A percentile compares a stretch with the other conserved stretches of the same genome.
phyloP scores from a whole-genome alignment of 2,888 invertebrate genomes.

The Ormyrus labotus region DNA sequence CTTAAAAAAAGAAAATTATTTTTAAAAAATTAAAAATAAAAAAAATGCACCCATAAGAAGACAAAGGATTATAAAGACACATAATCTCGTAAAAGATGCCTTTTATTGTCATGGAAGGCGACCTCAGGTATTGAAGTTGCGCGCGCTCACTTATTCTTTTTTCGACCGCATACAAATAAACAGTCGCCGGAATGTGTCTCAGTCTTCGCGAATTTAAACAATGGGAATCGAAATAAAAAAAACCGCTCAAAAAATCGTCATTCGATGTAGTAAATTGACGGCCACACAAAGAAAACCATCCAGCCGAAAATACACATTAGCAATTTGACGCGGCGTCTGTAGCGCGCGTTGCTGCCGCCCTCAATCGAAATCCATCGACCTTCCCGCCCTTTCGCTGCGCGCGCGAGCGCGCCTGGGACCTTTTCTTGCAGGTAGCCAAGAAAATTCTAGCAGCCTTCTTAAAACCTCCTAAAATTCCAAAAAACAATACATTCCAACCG shows the following conservation, averaged over 20 bases:
- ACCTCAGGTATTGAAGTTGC: constrained; percentile 16
- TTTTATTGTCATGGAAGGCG: constrained; percentile 51
- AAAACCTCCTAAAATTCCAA: no score
- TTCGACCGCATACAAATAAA: background rate
- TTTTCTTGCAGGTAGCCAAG: no score
- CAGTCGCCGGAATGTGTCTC: no score
- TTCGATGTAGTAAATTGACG: no score
- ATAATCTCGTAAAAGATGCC: constrained; percentile 35
- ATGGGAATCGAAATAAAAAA: background rate
- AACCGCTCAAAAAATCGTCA: background rate
- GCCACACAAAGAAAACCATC: background rate
- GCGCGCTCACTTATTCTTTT: constrained; percentile 26
- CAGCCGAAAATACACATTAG: constrained; percentile 20
- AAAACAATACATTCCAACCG: constrained; percentile 62
- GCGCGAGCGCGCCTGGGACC: constrained; percentile 32
- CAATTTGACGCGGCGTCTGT: constrained; percentile 48
- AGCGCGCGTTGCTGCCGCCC: constrained; percentile 22
- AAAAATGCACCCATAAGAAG: background rate
- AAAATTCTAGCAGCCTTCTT: no score
- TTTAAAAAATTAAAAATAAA: no score
- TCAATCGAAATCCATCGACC: constrained; percentile 49
- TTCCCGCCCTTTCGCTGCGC: constrained; percentile 51
- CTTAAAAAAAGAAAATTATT: no score
- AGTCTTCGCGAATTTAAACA: background rate
- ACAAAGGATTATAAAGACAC: background rate